Percentiles rank a stretch among this genome's conserved stretches.
Conservation (phyloP, 1,140 invertebrate species). For the Elymnias hypermnestra region DNA sequence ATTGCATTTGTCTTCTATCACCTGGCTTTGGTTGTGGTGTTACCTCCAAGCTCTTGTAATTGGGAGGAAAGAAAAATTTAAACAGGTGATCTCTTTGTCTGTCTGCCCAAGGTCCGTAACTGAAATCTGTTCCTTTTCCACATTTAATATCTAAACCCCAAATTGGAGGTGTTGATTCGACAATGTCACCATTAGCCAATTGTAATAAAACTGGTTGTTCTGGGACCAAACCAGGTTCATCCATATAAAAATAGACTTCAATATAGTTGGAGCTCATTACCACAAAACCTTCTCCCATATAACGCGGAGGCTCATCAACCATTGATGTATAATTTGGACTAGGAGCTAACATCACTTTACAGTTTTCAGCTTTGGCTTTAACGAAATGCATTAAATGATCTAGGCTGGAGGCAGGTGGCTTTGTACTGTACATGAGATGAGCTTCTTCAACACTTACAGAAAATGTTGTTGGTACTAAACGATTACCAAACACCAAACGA, state of each 20-base stretch:
- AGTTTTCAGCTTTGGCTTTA: conserved; percentile 96
- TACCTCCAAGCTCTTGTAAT: conserved; percentile 86
- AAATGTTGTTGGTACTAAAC: conserved; percentile 93
- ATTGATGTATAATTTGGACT: conserved; percentile 95
- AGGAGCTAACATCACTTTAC: conserved; percentile 94
- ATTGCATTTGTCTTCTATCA: conserved; percentile 90
- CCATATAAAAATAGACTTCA: conserved; percentile 97
- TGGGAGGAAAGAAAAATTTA: conserved; percentile 97
- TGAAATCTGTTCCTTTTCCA: conserved; percentile 97
- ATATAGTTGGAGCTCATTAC: conserved; percentile 96
- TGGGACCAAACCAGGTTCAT: conserved; percentile 93
- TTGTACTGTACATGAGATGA: conserved; percentile 96
- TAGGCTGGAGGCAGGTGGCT: conserved; percentile 92
- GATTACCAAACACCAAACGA: conserved; percentile 97
- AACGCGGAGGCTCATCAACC: conserved; percentile 95
- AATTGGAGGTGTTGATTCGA: conserved; percentile 93
- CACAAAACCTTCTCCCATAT: conserved; percentile 99
- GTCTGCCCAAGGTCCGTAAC: conserved; percentile 99
- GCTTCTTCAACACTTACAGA: conserved; percentile 96
- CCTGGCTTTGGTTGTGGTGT: conserved; percentile 89
- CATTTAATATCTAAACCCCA: conserved; percentile 98
- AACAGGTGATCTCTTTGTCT: conserved; percentile 96
- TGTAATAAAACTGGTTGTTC: conserved; percentile 93
- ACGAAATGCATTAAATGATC: conserved; percentile 98
- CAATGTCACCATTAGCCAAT: conserved; percentile 94